phyloP scores from a whole-genome alignment of 2,888 invertebrate species.

The Eupeodes latifasciatus region DNA sequence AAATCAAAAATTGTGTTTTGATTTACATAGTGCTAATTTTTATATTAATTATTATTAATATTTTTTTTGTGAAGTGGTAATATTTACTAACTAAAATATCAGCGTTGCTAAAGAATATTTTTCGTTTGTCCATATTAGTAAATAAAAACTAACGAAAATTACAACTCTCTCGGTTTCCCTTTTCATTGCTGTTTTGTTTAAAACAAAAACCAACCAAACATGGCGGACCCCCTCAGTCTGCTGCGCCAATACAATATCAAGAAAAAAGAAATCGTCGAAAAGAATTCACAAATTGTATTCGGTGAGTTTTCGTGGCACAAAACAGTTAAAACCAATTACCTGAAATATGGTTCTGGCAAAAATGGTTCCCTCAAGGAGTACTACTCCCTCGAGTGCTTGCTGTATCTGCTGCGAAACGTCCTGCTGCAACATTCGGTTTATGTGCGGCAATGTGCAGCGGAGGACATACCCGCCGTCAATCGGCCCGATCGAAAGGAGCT shows the following conservation, averaged over 20 bases:
- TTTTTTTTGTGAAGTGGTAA: no score
- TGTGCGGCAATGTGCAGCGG: constrained; percentile 98
- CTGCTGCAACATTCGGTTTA: constrained; percentile 97
- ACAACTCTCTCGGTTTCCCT: not conserved
- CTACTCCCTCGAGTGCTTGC: constrained; percentile 97
- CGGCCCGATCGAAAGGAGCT: constrained; percentile 98
- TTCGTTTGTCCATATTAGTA: not conserved
- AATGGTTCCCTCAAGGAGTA: constrained; percentile 97
- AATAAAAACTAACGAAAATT: not conserved
- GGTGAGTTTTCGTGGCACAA: constrained; percentile 99
- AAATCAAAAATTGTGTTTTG: no score
- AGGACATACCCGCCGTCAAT: constrained; percentile 96
- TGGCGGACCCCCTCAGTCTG: constrained; percentile 99
- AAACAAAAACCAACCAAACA: constrained; percentile 82
- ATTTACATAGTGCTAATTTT: no score
- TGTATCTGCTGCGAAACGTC: constrained; percentile 97
- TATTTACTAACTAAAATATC: no score
- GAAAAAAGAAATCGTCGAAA: constrained; percentile 98
- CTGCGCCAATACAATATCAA: constrained; percentile 98
- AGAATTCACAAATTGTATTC: constrained; percentile 97
- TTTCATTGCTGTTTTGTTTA: constrained; percentile 18
- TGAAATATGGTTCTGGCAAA: constrained; percentile 97
- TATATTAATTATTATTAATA: no score
- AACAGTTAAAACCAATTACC: constrained; percentile 98
- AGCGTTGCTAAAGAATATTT: constrained; percentile 32